Evolutionary conservation across 1,140 invertebrate species (phyloP), one percentile per base, ranked within the genome.

Genomic region (Galendromus occidentalis): DNA sequence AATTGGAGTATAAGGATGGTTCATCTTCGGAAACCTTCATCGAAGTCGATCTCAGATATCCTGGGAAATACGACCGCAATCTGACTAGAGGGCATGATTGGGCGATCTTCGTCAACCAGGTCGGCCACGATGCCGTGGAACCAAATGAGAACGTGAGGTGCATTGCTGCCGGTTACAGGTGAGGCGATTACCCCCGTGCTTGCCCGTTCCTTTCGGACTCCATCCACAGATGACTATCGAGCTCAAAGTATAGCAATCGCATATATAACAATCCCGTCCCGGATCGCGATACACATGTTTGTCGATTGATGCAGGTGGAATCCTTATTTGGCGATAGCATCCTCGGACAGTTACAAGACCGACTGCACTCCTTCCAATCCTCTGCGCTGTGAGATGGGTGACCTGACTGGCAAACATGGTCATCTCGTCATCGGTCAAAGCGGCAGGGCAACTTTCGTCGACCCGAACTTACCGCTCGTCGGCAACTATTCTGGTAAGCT

Each of bases 71-170:
- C 29, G 70, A 71, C 44, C 47, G 64, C 17, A 71, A 72, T 41
- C 64, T 71, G 20, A 39, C 39, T 20, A 51, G 76, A 64, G 81
- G 86, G 69, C 91, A 96, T 75, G 84, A 88, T 69, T 96, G 91
- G 90, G 85, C 87, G 51, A 85, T 94, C 66, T 95, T 85, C 73
- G 90, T 93, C 7, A 92, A 91, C 76, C 86, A 87, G 0, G 86
- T 95, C 20, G 88, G 86, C n/a, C 87, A 91, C 39, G 90, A 94
- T 78, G 89, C 89, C 5, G 80, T 86, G 7, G 87, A 91, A 1
- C 82, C 85, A 75, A 82, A 84, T 29, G 82, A 86, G 59, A 76
- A 80, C 65, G 87, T 86, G 1, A 79, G 88, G 67, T 95, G 92
- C 75, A 84, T 88, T 4, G 91, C 89, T 6, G 86, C 85, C 47